Conservation (phyloP, 1,140 invertebrate genomes). For the Mizuhopecten yessoensis region DNA sequence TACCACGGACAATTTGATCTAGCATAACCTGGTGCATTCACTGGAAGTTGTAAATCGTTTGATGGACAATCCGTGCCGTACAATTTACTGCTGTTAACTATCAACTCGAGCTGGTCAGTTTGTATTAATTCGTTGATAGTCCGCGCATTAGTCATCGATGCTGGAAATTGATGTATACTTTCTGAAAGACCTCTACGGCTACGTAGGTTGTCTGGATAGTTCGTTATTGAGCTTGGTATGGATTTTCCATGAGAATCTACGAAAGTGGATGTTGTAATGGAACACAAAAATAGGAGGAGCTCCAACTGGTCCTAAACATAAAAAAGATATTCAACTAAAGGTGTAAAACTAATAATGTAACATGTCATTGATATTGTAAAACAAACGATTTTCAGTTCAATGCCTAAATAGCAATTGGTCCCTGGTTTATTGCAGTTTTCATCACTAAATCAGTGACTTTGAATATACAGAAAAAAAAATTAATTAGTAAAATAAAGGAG, state of each 20-base stretch:
- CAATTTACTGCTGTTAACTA: not conserved
- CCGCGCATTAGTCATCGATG: not conserved
- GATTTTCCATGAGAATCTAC: not conserved
- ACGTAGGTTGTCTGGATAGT: no score
- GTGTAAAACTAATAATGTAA: no score
- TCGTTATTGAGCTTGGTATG: not conserved
- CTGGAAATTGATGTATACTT: not conserved
- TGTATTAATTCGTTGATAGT: not conserved
- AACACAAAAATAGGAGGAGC: not conserved
- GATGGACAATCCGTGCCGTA: not conserved
- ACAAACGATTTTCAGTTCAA: no score
- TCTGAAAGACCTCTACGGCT: no score
- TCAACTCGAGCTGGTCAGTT: not conserved
- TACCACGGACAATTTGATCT: not conserved
- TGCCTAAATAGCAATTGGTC: no score
- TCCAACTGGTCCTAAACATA: not conserved
- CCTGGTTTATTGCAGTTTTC: no score
- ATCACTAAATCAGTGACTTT: no score
- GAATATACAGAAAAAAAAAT: no score
- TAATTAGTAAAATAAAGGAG: no score
- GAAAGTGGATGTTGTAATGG: not conserved
- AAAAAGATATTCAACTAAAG: no score
- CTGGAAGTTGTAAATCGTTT: not conserved
- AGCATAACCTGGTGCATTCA: not conserved
- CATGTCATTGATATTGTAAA: no score